Percentiles rank a stretch among this genome's conserved stretches.
Conservation (phyloP, 2,797 vertebrate genomes). For the Gephyroberyx darwinii region DNA sequence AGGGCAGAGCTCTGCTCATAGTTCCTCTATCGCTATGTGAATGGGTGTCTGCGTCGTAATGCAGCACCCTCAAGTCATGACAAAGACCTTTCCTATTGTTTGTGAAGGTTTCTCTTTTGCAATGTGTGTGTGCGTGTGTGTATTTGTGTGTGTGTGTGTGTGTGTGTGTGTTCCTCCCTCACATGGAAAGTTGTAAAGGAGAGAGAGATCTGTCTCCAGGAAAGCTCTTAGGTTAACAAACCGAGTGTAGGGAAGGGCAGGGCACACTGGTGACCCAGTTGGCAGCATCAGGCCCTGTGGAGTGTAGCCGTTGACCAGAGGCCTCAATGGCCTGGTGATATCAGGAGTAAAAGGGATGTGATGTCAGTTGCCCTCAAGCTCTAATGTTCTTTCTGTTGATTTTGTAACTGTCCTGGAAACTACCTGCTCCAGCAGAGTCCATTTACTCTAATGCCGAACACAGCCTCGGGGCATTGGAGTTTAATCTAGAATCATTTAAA, state of each 20-base stretch:
- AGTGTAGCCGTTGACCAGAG: slow-evolving; percentile 42
- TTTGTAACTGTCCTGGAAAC: slow-evolving; percentile 6
- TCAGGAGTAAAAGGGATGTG: slow-evolving; percentile 24
- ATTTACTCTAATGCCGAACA: slow-evolving; percentile 42
- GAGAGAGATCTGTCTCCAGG: slow-evolving; percentile 21
- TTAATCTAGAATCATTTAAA: slow-evolving; percentile 58
- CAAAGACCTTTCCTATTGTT: slow-evolving; percentile 62
- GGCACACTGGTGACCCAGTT: slow-evolving; percentile 28
- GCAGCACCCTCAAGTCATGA: slow-evolving; percentile 64
- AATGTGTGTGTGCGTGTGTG: slow-evolving; percentile 19
- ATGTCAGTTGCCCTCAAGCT: slow-evolving; percentile 19
- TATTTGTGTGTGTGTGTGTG: neutral
- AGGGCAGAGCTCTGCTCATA: slow-evolving; percentile 71
- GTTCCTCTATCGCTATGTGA: slow-evolving; percentile 48
- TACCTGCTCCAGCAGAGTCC: slow-evolving; percentile 27
- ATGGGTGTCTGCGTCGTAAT: slow-evolving; percentile 27
- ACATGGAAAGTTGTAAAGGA: slow-evolving; percentile 29
- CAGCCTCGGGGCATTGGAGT: slow-evolving; percentile 40
- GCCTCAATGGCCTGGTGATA: slow-evolving; percentile 10
- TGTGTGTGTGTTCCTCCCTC: slow-evolving; percentile 13
- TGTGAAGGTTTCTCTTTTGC: slow-evolving; percentile 52
- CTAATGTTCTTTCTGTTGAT: slow-evolving; percentile 14
- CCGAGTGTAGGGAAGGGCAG: slow-evolving; percentile 11
- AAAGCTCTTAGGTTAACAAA: slow-evolving; percentile 43
- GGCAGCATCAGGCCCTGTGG: slow-evolving; percentile 13